Percentiles rank a stretch among this genome's conserved stretches.
Conservation (phyloP, 2,797 vertebrate species). For the Chloroceryle inda region DNA sequence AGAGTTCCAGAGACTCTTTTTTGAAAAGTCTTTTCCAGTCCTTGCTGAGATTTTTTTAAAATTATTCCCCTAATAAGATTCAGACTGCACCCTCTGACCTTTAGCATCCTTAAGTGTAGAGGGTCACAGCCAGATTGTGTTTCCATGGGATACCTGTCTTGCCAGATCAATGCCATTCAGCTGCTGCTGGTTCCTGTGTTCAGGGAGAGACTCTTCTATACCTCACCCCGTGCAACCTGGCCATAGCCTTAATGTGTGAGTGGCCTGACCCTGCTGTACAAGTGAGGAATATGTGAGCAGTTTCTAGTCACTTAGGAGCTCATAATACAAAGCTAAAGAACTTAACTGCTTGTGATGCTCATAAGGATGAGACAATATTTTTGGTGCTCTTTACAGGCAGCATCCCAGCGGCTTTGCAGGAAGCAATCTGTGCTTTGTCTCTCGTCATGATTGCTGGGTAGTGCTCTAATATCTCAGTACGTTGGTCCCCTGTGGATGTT, state of each 20-base stretch:
- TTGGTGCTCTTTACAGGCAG: neutral
- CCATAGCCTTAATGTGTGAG: neutral
- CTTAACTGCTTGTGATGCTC: neutral
- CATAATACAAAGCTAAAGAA: neutral
- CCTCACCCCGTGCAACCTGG: neutral
- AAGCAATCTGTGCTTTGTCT: neutral
- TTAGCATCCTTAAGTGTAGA: neutral
- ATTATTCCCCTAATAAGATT: neutral
- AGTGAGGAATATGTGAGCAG: neutral
- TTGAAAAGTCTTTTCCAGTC: neutral
- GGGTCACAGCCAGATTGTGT: neutral
- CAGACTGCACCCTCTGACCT: neutral
- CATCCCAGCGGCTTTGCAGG: constrained; percentile 31
- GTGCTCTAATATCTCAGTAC: neutral
- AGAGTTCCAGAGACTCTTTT: neutral
- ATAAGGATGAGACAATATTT: neutral
- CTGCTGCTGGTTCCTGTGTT: neutral
- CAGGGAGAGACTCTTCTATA: neutral
- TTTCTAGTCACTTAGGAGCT: constrained; percentile 2
- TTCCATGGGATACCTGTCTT: neutral
- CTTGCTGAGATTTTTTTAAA: neutral
- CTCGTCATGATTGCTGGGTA: neutral
- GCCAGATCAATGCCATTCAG: neutral
- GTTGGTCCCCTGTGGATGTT: neutral
- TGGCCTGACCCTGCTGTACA: neutral